Conservation (phyloP, 2,113 vertebrate species). For the Circaetus gallicus region DNA sequence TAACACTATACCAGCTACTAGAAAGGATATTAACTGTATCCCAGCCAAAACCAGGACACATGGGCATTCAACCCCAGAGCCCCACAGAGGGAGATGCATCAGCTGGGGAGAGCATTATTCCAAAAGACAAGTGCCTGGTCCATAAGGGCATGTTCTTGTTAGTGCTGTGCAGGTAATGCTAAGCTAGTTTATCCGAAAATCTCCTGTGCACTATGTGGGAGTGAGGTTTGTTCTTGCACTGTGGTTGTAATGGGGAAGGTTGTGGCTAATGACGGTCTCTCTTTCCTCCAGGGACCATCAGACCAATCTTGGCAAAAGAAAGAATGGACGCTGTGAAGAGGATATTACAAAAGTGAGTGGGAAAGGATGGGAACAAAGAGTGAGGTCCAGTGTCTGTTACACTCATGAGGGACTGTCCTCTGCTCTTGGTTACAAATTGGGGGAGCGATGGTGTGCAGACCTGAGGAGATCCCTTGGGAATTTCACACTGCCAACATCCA, state of each 20-base stretch:
- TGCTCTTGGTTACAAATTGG: neutral
- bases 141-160: neutral
- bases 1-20: too few relatives aligned
- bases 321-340: slow-evolving; percentile 16
- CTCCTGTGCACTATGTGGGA: fast-evolving
- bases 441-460: neutral
- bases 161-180: neutral
- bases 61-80: fast-evolving
- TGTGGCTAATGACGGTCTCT: neutral
- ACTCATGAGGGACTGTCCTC: neutral
- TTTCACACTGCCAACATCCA: neutral
- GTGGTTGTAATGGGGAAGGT: neutral
- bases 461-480: neutral
- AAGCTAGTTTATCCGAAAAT: neutral
- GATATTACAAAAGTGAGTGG: slow-evolving; percentile 32
- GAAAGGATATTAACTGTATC: too few relatives aligned
- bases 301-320: slow-evolving; percentile 7
- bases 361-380: neutral
- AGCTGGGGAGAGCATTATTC: fast-evolving
- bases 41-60: too few relatives aligned
- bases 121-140: neutral
- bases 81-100: neutral
- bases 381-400: neutral
- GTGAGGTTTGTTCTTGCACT: neutral
- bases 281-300: neutral